These are phyloP conservation scores for Antitype chi DNA, from an alignment of 2,888 invertebrate species.

Conservation along the genomic window DNA sequence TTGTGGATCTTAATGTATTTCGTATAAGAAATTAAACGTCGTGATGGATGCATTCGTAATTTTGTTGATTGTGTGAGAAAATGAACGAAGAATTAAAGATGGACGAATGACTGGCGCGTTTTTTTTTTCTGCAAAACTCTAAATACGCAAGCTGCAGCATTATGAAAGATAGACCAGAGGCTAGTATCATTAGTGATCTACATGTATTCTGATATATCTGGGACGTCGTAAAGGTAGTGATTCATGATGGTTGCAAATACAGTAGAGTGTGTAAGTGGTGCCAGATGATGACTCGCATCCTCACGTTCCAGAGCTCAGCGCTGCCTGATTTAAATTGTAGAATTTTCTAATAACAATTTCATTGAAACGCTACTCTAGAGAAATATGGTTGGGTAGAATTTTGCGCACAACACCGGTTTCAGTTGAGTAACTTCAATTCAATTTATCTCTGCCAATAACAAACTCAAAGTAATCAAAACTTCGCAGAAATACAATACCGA, in stretches of 20 bases:
- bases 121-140: not conserved
- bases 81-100: not conserved
- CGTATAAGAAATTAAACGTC: slow-evolving; percentile 38
- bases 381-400: too few species aligned
- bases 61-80: not conserved
- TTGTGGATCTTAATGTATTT: slow-evolving; percentile 29
- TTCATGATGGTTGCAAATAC: slow-evolving; percentile 31
- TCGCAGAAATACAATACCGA: slow-evolving; percentile 32
- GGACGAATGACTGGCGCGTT: not conserved
- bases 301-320: not conserved
- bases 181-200: not conserved
- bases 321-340: slow-evolving; percentile 22
- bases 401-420: not conserved
- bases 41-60: not conserved
- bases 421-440: slow-evolving; percentile 30
- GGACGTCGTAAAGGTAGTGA: slow-evolving; percentile 20
- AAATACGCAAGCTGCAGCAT: not conserved
- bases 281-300: slow-evolving; percentile 14
- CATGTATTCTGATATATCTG: slow-evolving; percentile 9
- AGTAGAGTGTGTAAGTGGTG: not conserved
- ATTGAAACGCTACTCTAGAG: not conserved
- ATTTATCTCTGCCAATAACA: slow-evolving; percentile 11
- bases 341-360: not conserved
- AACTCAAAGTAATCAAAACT: slow-evolving; percentile 39
- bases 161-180: not conserved